These are phyloP conservation scores for Glandiceps talaboti DNA, from an alignment of 53 echinoderm and acorn worm genomes.

Conservation along the genomic window DNA sequence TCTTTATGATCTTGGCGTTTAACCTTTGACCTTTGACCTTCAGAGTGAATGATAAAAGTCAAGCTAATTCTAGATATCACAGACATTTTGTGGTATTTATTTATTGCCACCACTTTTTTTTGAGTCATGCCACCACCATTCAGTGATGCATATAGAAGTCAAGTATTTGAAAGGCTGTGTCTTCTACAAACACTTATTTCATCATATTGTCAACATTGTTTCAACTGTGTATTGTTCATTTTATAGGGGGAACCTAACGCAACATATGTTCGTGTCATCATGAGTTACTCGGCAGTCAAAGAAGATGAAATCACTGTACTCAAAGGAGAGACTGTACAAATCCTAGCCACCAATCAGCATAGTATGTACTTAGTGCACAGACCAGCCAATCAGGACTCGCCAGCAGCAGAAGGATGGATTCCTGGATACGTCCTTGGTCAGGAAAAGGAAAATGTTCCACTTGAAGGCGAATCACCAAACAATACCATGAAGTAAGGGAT, in stretches of 20 bases:
- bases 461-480: not conserved
- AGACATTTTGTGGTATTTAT: no score
- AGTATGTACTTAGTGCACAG: constrained; percentile 94
- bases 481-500: not conserved
- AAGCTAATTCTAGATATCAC: no score
- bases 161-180: no score
- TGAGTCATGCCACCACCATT: no score
- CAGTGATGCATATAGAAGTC: no score
- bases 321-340: constrained; percentile 89
- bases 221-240: not conserved
- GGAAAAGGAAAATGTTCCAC: not conserved
- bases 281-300: constrained; percentile 68
- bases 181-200: no score
- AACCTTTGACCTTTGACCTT: no score
- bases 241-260: not conserved
- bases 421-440: constrained; percentile 49
- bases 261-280: constrained; percentile 35
- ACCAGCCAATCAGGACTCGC: constrained; percentile 60
- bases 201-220: no score
- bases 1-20: no score
- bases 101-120: no score
- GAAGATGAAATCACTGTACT: constrained; percentile 90
- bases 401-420: constrained; percentile 79
- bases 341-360: constrained; percentile 96
- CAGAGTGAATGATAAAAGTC: no score